These are phyloP conservation scores for Manacus vitellinus DNA, from an alignment of 2,113 vertebrate species.

Conservation along the genomic window DNA sequence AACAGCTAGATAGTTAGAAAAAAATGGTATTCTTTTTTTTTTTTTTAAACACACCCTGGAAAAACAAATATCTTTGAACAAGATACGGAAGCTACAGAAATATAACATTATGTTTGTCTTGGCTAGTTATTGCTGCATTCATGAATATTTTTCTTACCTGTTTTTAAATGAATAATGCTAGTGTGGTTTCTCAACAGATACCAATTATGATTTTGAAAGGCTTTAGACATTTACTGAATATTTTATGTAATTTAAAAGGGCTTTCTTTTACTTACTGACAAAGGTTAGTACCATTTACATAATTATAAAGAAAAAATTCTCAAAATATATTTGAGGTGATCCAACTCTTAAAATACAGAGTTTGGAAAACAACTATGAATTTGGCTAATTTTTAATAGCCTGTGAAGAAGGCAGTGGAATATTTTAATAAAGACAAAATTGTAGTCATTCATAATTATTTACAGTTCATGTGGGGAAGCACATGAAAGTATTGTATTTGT, in stretches of 20 bases:
- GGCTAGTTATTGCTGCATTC: neutral
- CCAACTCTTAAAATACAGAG: neutral
- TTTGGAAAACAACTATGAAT: neutral
- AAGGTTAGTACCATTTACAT: neutral
- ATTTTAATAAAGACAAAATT: neutral
- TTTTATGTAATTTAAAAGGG: neutral
- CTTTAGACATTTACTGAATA: neutral
- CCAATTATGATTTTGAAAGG: neutral
- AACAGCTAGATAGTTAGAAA: neutral
- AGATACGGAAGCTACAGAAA: neutral
- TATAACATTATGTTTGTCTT: neutral
- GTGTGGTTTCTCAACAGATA: neutral
- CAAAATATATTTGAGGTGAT: neutral
- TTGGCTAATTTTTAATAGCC: neutral
- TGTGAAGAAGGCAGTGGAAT: neutral
- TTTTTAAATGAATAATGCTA: neutral
- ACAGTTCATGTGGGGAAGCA: neutral
- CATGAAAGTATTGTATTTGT: neutral
- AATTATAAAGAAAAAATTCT: neutral
- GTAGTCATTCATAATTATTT: neutral
- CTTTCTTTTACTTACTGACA: neutral
- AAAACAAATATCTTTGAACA: neutral
- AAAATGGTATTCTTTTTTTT: no score
- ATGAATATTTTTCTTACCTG: neutral
- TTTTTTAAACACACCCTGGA: neutral